phyloP scores from a whole-genome alignment of 2,888 invertebrate species.

The Bombylius discolor region DNA sequence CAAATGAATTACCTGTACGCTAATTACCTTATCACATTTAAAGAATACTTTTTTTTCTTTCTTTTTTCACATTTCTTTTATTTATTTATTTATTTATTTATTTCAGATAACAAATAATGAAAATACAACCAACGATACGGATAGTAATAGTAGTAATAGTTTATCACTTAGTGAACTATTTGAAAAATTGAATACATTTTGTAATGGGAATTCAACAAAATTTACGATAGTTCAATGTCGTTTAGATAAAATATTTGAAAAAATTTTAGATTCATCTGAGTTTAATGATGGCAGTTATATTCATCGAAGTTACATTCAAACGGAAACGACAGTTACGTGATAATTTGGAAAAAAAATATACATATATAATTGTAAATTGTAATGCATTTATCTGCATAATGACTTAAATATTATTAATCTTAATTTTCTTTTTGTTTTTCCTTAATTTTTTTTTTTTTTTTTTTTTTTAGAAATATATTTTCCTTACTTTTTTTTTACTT shows the following conservation, averaged over 20 bases:
- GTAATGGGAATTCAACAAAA: constrained; percentile 19
- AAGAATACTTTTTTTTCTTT: background rate
- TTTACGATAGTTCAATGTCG: constrained; percentile 31
- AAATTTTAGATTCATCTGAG: constrained; percentile 27
- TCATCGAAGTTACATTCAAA: constrained; percentile 30
- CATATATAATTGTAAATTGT: background rate
- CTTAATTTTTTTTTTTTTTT: too few relatives aligned
- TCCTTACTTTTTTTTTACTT: too few relatives aligned
- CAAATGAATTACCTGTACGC: too few relatives aligned
- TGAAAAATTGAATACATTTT: constrained; percentile 18
- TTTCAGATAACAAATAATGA: background rate
- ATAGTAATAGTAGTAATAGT: background rate
- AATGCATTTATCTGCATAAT: too few relatives aligned
- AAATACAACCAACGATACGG: background rate
- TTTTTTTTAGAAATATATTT: too few relatives aligned
- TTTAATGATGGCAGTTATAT: constrained; percentile 19
- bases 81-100: background rate
- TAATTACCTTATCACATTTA: too few relatives aligned
- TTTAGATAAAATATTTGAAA: constrained; percentile 33
- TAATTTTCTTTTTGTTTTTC: too few relatives aligned
- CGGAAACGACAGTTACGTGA: constrained; percentile 16
- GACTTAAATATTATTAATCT: too few relatives aligned
- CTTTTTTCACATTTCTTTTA: background rate
- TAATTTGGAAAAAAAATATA: background rate
- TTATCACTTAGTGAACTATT: constrained; percentile 16